Evolutionary conservation across 2,797 vertebrate genomes (phyloP).

Genomic region (Falco berigora): DNA sequence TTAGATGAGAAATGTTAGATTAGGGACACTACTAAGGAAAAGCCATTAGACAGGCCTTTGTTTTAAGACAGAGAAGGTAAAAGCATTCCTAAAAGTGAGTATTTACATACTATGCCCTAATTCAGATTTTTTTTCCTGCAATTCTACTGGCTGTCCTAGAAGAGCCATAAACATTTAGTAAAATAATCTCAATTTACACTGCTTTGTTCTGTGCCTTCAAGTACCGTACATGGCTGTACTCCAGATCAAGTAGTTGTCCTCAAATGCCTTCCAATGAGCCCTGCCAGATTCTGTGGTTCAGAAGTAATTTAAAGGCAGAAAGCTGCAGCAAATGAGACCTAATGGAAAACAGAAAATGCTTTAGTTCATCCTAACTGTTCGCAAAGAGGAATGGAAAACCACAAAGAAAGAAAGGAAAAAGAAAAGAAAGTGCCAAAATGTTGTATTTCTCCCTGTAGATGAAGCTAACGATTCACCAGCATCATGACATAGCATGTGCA

Average conservation of each 20-base stretch:
- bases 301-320: slow-evolving; percentile 83
- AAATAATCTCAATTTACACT: slow-evolving; percentile 74
- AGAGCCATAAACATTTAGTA: slow-evolving; percentile 68
- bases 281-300: slow-evolving; percentile 78
- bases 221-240: slow-evolving; percentile 79
- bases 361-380: slow-evolving; percentile 64
- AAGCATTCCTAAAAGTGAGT: slow-evolving; percentile 57
- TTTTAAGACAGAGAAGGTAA: slow-evolving; percentile 56
- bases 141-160: slow-evolving; percentile 66
- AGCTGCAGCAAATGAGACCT: slow-evolving; percentile 80
- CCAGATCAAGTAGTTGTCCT: slow-evolving; percentile 81
- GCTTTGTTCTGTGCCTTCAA: slow-evolving; percentile 77
- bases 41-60: slow-evolving; percentile 39
- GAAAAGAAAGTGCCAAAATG: slow-evolving; percentile 44
- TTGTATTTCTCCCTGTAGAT: background rate
- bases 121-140: slow-evolving; percentile 58
- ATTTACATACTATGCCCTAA: slow-evolving; percentile 63
- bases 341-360: slow-evolving; percentile 78
- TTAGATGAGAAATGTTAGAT: slow-evolving; percentile 39
- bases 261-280: slow-evolving; percentile 76
- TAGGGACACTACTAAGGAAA: slow-evolving; percentile 8
- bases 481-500: background rate
- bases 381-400: slow-evolving; percentile 58
- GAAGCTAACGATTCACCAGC: slow-evolving; percentile 7
- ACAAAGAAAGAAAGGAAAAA: slow-evolving; percentile 48